phyloP scores from a whole-genome alignment of 2,888 invertebrate genomes.

The Caenorhabditis sulstoni region DNA sequence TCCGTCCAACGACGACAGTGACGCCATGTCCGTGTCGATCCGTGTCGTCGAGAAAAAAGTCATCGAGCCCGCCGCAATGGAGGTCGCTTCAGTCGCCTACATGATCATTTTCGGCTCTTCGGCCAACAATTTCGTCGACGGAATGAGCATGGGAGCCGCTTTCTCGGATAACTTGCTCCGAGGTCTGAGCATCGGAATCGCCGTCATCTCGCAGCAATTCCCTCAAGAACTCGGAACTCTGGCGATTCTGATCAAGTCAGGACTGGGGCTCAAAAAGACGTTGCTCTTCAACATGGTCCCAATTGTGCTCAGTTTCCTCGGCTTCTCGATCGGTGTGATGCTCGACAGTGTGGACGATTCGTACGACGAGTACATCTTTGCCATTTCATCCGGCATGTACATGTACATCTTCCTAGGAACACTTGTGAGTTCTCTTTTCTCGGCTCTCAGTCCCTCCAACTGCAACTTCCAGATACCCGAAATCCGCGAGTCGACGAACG shows the following conservation, averaged over 20 bases:
- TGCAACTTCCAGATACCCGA: constrained; percentile 74
- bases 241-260: constrained; percentile 77
- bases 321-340: constrained; percentile 75
- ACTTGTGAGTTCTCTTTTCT: constrained; percentile 70
- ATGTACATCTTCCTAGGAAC: constrained; percentile 79
- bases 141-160: constrained; percentile 79
- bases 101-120: constrained; percentile 79
- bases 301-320: constrained; percentile 72
- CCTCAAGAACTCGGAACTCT: constrained; percentile 77
- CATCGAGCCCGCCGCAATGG: constrained; percentile 71
- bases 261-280: constrained; percentile 74
- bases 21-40: constrained; percentile 67
- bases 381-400: constrained; percentile 79
- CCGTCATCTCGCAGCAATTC: constrained; percentile 79
- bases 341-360: constrained; percentile 74
- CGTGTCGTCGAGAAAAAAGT: constrained; percentile 75
- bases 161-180: constrained; percentile 76
- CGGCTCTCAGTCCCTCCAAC: too few relatives aligned
- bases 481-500: constrained; percentile 76
- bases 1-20: constrained; percentile 20
- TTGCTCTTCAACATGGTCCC: constrained; percentile 76
- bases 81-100: constrained; percentile 77
- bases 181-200: constrained; percentile 76
- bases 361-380: constrained; percentile 77
- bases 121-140: constrained; percentile 79